Percentiles rank a stretch among this genome's conserved stretches.
These are phyloP conservation scores for Oncorhynchus masou DNA, from an alignment of 2,113 vertebrate genomes.

Conservation along the genomic window DNA sequence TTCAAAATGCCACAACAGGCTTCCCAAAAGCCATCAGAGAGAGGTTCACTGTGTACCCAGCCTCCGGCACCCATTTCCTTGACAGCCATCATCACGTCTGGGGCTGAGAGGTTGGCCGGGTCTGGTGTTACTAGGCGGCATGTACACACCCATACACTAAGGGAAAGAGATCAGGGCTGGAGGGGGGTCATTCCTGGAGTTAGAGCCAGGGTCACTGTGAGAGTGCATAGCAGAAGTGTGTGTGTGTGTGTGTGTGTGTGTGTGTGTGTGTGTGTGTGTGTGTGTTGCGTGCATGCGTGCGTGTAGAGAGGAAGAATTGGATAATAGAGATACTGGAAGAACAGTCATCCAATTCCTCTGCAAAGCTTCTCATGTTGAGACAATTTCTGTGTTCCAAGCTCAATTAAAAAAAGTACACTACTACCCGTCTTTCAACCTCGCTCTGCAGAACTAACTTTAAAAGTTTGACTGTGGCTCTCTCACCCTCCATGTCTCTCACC, in stretches of 20 bases:
- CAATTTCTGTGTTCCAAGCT: too few relatives aligned
- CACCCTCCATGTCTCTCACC: too few relatives aligned
- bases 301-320: neutral
- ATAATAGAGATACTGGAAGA: too few relatives aligned
- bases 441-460: too few relatives aligned
- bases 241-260: neutral
- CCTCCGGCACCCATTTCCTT: constrained; percentile 7
- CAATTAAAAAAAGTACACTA: too few relatives aligned
- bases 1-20: neutral
- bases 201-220: too few relatives aligned
- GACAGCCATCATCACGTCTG: neutral
- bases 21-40: neutral
- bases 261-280: neutral
- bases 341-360: too few relatives aligned
- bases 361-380: too few relatives aligned
- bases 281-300: too few relatives aligned
- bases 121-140: neutral
- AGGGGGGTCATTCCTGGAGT: neutral
- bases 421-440: too few relatives aligned
- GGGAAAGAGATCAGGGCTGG: neutral
- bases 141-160: neutral
- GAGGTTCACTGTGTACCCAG: neutral
- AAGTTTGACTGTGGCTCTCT: too few relatives aligned
- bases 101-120: neutral
- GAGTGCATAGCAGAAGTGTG: neutral